Percentiles rank a stretch among this genome's conserved stretches.
These are phyloP conservation scores for Xestia ashworthii DNA, from an alignment of 2,888 invertebrate species.

Conservation along the genomic window DNA sequence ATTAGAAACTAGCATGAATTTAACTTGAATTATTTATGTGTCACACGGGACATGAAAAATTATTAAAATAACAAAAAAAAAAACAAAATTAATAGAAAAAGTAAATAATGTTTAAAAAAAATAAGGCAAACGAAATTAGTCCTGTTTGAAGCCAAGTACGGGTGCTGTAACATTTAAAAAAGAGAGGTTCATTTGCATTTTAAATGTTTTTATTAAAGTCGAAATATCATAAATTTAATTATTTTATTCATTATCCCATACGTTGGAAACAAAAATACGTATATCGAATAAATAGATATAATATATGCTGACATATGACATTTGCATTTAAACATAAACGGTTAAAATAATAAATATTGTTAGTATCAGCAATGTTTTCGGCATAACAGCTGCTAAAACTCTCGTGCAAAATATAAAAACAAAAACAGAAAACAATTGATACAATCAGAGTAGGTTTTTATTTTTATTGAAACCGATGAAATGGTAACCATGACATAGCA, in stretches of 20 bases:
- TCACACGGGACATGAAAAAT: too few relatives aligned
- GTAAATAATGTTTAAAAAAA: too few relatives aligned
- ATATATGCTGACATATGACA: neutral
- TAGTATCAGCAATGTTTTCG: slow-evolving; percentile 22
- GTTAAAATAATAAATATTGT: slow-evolving; percentile 20
- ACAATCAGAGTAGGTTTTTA: neutral
- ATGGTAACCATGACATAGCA: neutral
- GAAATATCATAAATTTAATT: too few relatives aligned
- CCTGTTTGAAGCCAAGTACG: too few relatives aligned
- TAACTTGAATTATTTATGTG: too few relatives aligned
- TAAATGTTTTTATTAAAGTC: too few relatives aligned
- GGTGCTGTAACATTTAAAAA: too few relatives aligned
- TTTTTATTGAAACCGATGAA: neutral
- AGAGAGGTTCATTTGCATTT: too few relatives aligned
- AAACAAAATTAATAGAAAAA: too few relatives aligned
- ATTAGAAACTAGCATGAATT: neutral
- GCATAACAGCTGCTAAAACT: slow-evolving; percentile 16
- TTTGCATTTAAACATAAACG: slow-evolving; percentile 30
- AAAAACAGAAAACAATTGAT: neutral
- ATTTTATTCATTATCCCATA: too few relatives aligned
- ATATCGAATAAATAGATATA: neutral
- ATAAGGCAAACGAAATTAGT: too few relatives aligned
- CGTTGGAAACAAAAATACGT: neutral
- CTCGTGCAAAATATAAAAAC: slow-evolving; percentile 27
- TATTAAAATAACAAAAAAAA: too few relatives aligned